These are phyloP conservation scores for Apamea crenata DNA, from an alignment of 2,888 invertebrate species.

Conservation along the genomic window DNA sequence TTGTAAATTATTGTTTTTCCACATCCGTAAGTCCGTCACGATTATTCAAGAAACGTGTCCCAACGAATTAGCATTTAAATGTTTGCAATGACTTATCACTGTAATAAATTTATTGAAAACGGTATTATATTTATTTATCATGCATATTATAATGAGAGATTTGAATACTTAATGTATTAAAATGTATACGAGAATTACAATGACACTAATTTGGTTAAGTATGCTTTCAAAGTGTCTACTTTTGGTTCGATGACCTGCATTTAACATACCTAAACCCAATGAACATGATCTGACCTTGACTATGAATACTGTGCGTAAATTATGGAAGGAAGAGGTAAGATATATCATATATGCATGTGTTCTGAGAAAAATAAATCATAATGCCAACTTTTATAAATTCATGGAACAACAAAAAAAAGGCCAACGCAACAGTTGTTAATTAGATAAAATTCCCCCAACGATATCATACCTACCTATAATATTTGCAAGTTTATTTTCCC, in stretches of 20 bases:
- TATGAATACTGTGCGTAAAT: slow-evolving; percentile 30
- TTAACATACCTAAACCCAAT: slow-evolving; percentile 5
- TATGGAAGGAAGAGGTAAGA: not conserved
- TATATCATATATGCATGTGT: not conserved
- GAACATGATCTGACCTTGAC: slow-evolving; percentile 33
- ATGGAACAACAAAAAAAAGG: not conserved
- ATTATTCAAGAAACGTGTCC: slow-evolving; percentile 59
- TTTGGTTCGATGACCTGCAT: slow-evolving; percentile 38
- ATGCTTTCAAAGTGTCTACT: slow-evolving; percentile 5
- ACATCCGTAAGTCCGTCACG: slow-evolving; percentile 53
- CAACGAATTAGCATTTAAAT: slow-evolving; percentile 53
- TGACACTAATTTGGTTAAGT: slow-evolving; percentile 3
- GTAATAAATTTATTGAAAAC: slow-evolving; percentile 58
- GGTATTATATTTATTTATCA: slow-evolving; percentile 41
- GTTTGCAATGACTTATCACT: slow-evolving; percentile 40
- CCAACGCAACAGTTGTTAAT: not conserved
- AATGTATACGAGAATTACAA: slow-evolving; percentile 27
- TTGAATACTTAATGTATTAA: slow-evolving; percentile 37
- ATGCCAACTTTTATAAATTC: not conserved
- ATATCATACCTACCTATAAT: too few species aligned
- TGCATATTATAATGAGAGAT: slow-evolving; percentile 32
- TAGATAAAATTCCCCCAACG: not conserved
- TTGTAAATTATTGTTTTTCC: slow-evolving; percentile 44
- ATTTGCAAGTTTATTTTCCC: slow-evolving; percentile 10
- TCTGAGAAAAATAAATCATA: not conserved